These are phyloP conservation scores for Neodon shergylaensis DNA, from an alignment of 2,113 vertebrate genomes.

Conservation along the genomic window DNA sequence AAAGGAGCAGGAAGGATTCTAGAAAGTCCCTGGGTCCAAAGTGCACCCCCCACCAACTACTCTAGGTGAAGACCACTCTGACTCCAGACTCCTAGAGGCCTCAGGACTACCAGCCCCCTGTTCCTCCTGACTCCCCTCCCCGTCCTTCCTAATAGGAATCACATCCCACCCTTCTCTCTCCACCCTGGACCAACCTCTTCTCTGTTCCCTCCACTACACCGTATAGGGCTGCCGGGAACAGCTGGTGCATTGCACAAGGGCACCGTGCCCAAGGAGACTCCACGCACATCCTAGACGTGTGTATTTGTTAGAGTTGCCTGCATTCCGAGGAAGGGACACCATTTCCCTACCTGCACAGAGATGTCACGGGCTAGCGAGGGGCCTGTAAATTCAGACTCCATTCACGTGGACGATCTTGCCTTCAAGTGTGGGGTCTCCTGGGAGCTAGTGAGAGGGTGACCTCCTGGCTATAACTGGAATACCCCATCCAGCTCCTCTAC, in stretches of 20 bases:
- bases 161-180: neutral
- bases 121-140: neutral
- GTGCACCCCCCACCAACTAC: neutral
- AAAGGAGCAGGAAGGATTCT: neutral
- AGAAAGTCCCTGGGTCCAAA: neutral
- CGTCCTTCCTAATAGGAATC: neutral
- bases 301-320: conserved; percentile 36
- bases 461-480: neutral
- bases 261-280: conserved; percentile 5
- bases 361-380: neutral
- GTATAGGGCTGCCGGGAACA: conserved; percentile 50
- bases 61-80: neutral
- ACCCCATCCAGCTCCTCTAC: neutral
- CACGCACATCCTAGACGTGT: conserved; percentile 31
- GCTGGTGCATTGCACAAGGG: conserved; percentile 46
- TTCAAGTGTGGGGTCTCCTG: neutral
- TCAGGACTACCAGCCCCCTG: neutral
- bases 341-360: conserved; percentile 65
- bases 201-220: neutral
- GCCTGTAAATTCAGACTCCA: neutral
- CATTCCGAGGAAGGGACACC: conserved; percentile 53
- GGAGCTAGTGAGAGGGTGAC: neutral
- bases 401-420: conserved; percentile 16
- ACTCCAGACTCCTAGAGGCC: neutral
- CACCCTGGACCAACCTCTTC: neutral